Evolutionary conservation across 2,797 vertebrate genomes (phyloP), one percentile per base, ranked within the genome.

Genomic region (Hephaestus fuliginosus): DNA sequence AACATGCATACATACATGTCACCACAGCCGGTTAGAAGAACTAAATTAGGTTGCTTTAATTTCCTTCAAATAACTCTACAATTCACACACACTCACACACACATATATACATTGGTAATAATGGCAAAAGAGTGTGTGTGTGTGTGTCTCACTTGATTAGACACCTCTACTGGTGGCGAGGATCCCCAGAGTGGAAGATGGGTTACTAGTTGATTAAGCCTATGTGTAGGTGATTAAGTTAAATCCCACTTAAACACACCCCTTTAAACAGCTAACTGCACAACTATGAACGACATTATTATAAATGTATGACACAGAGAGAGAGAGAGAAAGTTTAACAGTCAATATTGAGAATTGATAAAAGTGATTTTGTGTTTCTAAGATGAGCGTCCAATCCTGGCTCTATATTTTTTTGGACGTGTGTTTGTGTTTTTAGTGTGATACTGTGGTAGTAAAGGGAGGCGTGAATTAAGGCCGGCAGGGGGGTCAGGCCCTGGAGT

Each of bases 401-500:
- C 15, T 73, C 43, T 51, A 13, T 22, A 43, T 51, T 70, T 60
- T 70, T 25, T 33, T 33, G 14, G 46, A 70, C 80, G 53, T 83
- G 68, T 80, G 78, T 74, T 65, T 81, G 53, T 79, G 73, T 82
- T 88, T 88, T 79, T 87, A 70, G 63, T 53, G 72, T 57, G 86
- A 82, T 82, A 85, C 75, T 81, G 85, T 86, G 86, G 65, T 83
- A 71, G 79, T 81, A 25, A 25, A 70, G 43, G 9, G 70, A 82
- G 78, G 88, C 52, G 52, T 84, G 92, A 91, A 87, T 91, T 81
- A 83, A 88, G 89, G 85, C 83, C 41, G 52, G 83, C 88, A 88
- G 88, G 93, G 87, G 93, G 92, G 83, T 88, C 85, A 81, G 88
- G 86, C 81, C 66, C n/a, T 55, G 82, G 83, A 91, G 90, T 94